phyloP scores from a whole-genome alignment of 2,888 invertebrate genomes.

The Thera obeliscata region DNA sequence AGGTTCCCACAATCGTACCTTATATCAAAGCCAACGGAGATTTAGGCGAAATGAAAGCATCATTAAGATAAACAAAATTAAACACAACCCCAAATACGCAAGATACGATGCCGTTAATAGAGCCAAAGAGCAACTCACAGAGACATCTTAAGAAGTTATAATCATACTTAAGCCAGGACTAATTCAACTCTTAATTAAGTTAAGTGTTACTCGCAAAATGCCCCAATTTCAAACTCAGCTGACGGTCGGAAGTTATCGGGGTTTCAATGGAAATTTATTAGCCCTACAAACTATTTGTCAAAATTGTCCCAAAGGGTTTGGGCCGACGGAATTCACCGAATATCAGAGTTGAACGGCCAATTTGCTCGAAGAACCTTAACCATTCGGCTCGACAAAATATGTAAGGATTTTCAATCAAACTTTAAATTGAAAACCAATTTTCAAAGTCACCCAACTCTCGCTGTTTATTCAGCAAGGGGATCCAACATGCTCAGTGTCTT shows the following conservation, averaged over 20 bases:
- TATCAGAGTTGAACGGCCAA: constrained; percentile 70
- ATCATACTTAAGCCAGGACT: constrained; percentile 74
- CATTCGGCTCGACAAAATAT: constrained; percentile 49
- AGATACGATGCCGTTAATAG: constrained; percentile 46
- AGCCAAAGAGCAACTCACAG: constrained; percentile 55
- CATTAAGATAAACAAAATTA: constrained; percentile 50
- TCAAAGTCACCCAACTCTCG: constrained; percentile 26
- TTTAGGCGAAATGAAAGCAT: constrained; percentile 35
- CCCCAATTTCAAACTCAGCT: constrained; percentile 72
- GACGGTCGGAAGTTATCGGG: constrained; percentile 71
- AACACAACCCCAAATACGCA: constrained; percentile 46
- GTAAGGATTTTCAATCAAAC: constrained; percentile 52
- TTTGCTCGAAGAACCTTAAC: constrained; percentile 64
- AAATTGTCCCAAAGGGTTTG: constrained; percentile 72
- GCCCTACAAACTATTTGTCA: constrained; percentile 80
- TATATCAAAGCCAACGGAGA: constrained; percentile 39
- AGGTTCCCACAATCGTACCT: constrained; percentile 17
- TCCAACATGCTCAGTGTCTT: constrained; percentile 39
- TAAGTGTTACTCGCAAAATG: constrained; percentile 74
- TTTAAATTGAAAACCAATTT: constrained; percentile 40
- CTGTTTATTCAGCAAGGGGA: constrained; percentile 31
- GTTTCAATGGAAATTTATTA: constrained; percentile 82
- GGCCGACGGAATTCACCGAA: constrained; percentile 68
- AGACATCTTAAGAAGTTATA: constrained; percentile 72
- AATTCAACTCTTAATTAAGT: constrained; percentile 81